A percentile compares a stretch with the other conserved stretches of the same genome.
Evolutionary conservation across 2,888 invertebrate genomes (phyloP).

Genomic region (Hyposoter didymator): DNA sequence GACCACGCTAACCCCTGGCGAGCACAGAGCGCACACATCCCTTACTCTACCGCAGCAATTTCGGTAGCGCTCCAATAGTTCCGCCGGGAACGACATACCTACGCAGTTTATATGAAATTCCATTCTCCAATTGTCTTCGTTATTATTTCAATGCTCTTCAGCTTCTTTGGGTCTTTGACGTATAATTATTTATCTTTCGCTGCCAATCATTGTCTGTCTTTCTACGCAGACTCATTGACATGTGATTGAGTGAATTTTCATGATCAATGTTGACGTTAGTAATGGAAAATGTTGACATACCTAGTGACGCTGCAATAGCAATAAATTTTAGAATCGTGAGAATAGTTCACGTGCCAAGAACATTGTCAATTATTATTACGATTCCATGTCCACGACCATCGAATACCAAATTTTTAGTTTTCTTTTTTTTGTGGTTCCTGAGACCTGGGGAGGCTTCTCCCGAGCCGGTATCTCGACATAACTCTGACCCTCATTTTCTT

Average conservation of each 20-base stretch:
- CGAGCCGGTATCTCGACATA: too few relatives aligned
- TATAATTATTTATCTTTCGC: not conserved
- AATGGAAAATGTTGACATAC: not conserved
- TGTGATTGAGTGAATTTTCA: not conserved
- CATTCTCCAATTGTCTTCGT: conserved; percentile 63
- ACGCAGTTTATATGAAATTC: conserved; percentile 72
- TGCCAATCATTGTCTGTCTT: conserved; percentile 1
- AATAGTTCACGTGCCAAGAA: not conserved
- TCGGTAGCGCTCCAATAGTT: conserved; percentile 70
- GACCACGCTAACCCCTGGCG: conserved; percentile 37
- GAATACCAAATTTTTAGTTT: not conserved
- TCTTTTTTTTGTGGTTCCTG: not conserved
- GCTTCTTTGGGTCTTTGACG: conserved; percentile 20
- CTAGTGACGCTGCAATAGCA: not conserved
- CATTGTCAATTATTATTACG: not conserved
- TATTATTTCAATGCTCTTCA: conserved; percentile 63
- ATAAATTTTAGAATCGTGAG: not conserved
- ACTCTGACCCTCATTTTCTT: too few relatives aligned
- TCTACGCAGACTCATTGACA: not conserved
- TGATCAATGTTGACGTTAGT: not conserved
- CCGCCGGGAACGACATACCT: conserved; percentile 55
- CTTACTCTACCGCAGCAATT: conserved; percentile 68
- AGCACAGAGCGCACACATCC: conserved; percentile 20
- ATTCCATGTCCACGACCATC: not conserved
- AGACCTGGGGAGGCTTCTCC: too few relatives aligned